Base-by-base conservation (phyloP, 2,888 invertebrate genomes). In the Campoplex nolae region DNA sequence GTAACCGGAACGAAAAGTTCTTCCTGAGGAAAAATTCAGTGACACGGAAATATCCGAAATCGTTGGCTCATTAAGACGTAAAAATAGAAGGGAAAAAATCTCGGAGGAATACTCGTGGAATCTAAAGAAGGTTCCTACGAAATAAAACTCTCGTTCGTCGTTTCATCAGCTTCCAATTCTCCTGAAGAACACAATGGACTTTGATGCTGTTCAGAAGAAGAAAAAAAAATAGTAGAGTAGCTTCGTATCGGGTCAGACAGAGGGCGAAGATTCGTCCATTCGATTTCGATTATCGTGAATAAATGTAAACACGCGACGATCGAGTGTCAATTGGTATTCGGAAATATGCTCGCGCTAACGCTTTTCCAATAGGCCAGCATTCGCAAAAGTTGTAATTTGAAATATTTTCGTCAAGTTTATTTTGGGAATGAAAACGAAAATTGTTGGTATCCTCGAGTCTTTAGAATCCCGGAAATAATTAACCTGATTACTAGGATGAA, bases 201-300 rank as follows among this genome's bases (percentile, higher is more conserved):
- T 18, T 9, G 45, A 65, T 42, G 76, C 16, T 62, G 7, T 51
- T 38, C 6, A 65, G 54, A 23, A 23, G 23, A 23, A 23, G 23
- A 23, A 23, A 23, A 23, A 32, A 23, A n/a, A 23, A 28, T 32
- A 86, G 79, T 75, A 54, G 78, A 75, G 16, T 9, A 56, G 23
- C 51, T 16, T 65, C 23, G 62, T 56, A 42, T 23, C 11, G 28
- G 70, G 75, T 79, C 83, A 71, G 67, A 32, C 16, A 48, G 11
- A 9, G 35, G 32, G 56, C 3, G 32, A 42, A 45, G 18, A 42
- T 42, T 42, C 9, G 42, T 6, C 42, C 42, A 42, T 42, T 42
- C 7, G 9, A 42, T 71, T 80, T 62, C 28, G 48, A 35, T 71
- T 48, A 54, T 45, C 28, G 4, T 11, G 13, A 58, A 38, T 38